Evolutionary conservation across 53 echinoderm and acorn worm species (phyloP).

Genomic region (Crossaster papposus): DNA sequence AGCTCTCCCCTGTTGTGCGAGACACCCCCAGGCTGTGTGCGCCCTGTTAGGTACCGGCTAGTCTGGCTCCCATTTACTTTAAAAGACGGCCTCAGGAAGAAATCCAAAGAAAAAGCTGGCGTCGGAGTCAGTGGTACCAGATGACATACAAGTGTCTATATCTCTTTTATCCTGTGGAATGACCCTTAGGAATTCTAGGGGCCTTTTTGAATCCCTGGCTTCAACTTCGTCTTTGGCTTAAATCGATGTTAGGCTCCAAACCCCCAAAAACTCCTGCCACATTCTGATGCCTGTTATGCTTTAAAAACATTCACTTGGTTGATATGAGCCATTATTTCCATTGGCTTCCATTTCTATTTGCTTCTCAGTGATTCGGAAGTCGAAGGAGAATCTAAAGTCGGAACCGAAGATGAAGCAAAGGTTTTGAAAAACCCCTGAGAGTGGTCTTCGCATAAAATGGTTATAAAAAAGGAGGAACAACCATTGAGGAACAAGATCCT

Average conservation of each 20-base stretch:
- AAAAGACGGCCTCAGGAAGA: neutral
- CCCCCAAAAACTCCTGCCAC: no score
- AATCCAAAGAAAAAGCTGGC: slow-evolving; percentile 5
- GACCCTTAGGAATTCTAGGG: slow-evolving; percentile 2
- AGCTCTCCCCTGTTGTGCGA: neutral
- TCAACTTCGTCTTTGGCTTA: no score
- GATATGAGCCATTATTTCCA: no score
- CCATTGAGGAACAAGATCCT: neutral
- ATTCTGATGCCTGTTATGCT: no score
- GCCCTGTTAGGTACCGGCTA: neutral
- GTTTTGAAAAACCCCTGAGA: no score
- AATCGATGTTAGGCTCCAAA: no score
- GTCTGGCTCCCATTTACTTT: slow-evolving; percentile 30
- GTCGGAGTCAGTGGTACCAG: slow-evolving; percentile 39
- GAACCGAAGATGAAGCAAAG: no score
- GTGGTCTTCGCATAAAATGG: neutral
- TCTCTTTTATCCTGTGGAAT: slow-evolving; percentile 28
- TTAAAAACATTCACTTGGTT: no score
- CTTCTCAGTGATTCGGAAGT: no score
- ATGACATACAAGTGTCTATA: slow-evolving; percentile 38
- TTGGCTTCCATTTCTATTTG: no score
- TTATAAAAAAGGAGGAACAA: neutral
- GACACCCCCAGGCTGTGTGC: neutral
- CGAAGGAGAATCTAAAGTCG: no score
- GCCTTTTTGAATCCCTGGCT: no score